Evolutionary conservation across 1,140 invertebrate genomes (phyloP), one percentile per base, ranked within the genome.

Genomic region (Drosophila truncata): DNA sequence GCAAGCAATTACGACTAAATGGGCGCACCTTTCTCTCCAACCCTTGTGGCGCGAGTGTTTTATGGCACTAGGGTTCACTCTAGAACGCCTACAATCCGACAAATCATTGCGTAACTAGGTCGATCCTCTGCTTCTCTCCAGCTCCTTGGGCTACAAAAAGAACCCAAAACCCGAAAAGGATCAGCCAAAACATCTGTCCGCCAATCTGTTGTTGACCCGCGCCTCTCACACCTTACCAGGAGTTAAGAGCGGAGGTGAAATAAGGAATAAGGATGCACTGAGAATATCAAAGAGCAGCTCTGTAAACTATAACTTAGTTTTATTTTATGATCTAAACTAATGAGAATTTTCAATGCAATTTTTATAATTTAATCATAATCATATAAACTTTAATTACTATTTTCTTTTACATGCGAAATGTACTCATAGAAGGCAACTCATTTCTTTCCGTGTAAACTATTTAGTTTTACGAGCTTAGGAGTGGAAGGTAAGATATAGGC

Each of bases 101-200:
- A 75, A 75, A 75, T 75, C 72, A 75, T 75, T 75, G 70, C 70
- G 72, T 57, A 75, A 74, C 72, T 63, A 74, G 71, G 57, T 52
- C 71, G 47, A 29, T 13, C n/a, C 33, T 20, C 8, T 5, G 18
- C 18, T 13, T 25, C 39, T 31, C 1, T 18, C 25, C 4, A n/a
- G 27, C 8, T 60, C 57, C 41, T 31, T 60, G 4, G 5, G 29
- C 13, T 25, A n/a, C 50, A 52, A 16, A 20, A 20, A 16, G 25
- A 29, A 29, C 27, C 27, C 27, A 29, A 8, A 27, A 23, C 14
- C 20, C 9, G 0, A 50, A 63, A 64, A 37, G 60, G 65, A 73
- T 71, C 65, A 29, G 44, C 18, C 41, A 13, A 71, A 71, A 71
- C 67, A 71, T 71, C 67, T 71, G 67, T 70, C 67, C 14, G 49